A percentile compares a stretch with the other conserved stretches of the same genome.
Conservation (phyloP, 1,140 invertebrate genomes). For the Platyscapa corneri region DNA sequence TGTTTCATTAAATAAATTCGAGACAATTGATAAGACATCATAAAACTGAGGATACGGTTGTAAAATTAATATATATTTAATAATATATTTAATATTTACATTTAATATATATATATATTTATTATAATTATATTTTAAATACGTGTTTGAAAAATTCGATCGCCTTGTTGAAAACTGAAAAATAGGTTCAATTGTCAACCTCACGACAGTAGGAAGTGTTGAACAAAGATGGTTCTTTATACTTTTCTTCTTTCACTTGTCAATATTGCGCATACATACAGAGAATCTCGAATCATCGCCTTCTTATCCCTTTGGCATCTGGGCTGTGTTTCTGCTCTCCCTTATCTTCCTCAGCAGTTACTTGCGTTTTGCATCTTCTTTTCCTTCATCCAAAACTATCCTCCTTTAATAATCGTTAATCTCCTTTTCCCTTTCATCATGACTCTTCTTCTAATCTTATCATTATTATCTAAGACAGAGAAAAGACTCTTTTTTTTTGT, state of each 20-base stretch:
- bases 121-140: background rate
- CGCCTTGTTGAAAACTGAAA: background rate
- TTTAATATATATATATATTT: background rate
- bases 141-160: background rate
- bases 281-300: conserved; percentile 3
- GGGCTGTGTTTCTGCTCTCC: background rate
- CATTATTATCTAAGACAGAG: background rate
- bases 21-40: background rate
- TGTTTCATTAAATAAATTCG: background rate
- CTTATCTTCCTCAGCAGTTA: conserved; percentile 48
- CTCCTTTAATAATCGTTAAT: no score
- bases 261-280: background rate
- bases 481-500: background rate
- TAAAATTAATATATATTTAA: no score
- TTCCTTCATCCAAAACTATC: background rate
- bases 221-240: background rate
- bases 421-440: conserved; percentile 30
- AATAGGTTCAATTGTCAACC: background rate
- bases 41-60: no score
- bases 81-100: background rate
- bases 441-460: background rate
- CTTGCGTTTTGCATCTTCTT: conserved; percentile 49
- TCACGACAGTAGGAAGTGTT: background rate
- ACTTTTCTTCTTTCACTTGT: conserved; percentile 9
- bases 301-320: conserved; percentile 17